These are phyloP conservation scores for Oxystoma pomonae DNA, from an alignment of 2,888 invertebrate species.

Conservation along the genomic window DNA sequence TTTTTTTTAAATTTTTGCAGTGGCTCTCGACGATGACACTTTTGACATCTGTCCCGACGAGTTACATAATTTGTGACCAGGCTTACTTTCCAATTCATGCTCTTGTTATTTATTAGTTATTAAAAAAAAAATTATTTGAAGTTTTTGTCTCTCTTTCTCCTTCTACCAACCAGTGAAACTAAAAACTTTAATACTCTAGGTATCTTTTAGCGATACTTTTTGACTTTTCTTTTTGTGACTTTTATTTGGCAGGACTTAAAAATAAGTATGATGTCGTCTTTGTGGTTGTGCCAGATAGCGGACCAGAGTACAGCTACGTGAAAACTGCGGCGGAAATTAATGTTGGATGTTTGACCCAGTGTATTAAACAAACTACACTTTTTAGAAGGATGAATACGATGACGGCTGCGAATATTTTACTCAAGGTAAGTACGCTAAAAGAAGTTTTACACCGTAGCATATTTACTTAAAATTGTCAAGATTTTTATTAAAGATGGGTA, in stretches of 20 bases:
- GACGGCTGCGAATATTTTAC: slow-evolving; percentile 66
- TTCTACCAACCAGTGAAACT: neutral
- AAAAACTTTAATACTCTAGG: neutral
- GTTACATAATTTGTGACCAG: no score
- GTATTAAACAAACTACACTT: slow-evolving; percentile 56
- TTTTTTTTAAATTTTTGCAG: no score
- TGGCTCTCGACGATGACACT: no score
- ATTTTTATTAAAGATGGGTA: no score
- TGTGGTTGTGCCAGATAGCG: slow-evolving; percentile 56
- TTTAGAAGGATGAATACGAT: slow-evolving; percentile 51
- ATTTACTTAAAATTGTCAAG: no score
- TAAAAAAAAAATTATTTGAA: no score
- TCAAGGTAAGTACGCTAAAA: no score
- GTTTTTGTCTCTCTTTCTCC: no score
- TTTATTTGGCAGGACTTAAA: neutral
- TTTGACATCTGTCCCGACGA: no score
- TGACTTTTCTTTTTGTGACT: slow-evolving; percentile 43
- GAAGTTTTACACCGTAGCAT: no score
- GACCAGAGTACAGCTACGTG: slow-evolving; percentile 46
- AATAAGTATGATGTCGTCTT: slow-evolving; percentile 49
- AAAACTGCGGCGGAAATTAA: slow-evolving; percentile 67
- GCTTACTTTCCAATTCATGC: no score
- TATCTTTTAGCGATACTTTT: neutral
- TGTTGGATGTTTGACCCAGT: slow-evolving; percentile 71
- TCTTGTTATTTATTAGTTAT: no score